phyloP scores from a whole-genome alignment of 2,113 vertebrate species.

The Gymnorhina tibicen region DNA sequence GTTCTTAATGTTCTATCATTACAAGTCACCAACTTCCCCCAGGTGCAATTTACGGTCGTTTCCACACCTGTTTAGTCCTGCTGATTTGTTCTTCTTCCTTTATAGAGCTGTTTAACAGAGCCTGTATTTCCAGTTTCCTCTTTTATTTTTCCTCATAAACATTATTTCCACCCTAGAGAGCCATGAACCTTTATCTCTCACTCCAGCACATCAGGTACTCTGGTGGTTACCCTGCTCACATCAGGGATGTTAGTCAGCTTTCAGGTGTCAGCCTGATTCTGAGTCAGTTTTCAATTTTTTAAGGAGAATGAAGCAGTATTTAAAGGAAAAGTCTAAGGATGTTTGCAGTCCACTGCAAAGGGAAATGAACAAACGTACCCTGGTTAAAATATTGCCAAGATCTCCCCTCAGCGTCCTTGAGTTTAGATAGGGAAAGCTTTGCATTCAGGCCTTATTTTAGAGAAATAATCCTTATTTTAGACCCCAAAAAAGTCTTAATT shows the following conservation, averaged over 20 bases:
- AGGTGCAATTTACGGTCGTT: neutral
- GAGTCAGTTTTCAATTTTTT: neutral
- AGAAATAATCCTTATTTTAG: neutral
- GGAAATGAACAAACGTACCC: fast-evolving
- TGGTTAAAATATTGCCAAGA: neutral
- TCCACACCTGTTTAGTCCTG: neutral
- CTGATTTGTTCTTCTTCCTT: neutral
- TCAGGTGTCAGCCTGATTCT: neutral
- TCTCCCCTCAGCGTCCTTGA: neutral
- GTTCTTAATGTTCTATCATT: neutral
- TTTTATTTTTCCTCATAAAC: constrained; percentile 13
- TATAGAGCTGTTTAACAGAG: neutral
- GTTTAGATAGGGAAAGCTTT: neutral
- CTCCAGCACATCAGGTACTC: neutral
- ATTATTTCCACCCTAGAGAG: neutral
- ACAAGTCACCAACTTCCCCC: neutral
- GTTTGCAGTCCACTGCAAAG: neutral
- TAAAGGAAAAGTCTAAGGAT: neutral
- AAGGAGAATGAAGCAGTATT: neutral
- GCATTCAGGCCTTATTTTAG: neutral
- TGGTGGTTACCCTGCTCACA: neutral
- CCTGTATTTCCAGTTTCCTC: neutral
- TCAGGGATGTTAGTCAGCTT: neutral
- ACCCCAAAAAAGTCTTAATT: neutral
- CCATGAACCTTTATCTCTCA: neutral